These are phyloP conservation scores for Rotaria macrura DNA, from an alignment of 2,888 invertebrate species.

Conservation along the genomic window DNA sequence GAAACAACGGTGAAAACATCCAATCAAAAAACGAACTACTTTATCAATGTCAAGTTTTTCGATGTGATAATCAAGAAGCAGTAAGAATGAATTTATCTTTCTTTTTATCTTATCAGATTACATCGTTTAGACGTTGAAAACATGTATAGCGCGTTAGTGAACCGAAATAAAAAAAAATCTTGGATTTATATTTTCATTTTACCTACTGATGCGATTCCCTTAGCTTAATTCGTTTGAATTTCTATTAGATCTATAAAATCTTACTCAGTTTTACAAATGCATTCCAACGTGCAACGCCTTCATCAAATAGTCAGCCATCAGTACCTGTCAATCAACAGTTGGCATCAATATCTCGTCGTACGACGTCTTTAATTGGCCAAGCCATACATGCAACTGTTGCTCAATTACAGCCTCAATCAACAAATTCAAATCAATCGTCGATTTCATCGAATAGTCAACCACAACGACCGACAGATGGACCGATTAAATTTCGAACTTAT, in stretches of 20 bases:
- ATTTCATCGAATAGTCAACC: background rate
- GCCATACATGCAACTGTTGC: background rate
- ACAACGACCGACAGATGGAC: background rate
- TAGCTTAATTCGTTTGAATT: background rate
- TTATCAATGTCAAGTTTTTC: slow-evolving; percentile 92
- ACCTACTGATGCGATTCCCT: background rate
- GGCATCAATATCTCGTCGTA: background rate
- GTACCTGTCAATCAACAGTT: background rate
- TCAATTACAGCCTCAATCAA: background rate
- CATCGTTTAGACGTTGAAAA: background rate
- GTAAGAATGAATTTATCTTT: background rate
- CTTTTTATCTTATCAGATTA: background rate
- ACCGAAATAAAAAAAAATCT: background rate
- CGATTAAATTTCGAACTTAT: slow-evolving; percentile 20
- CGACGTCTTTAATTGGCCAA: background rate
- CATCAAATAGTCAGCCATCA: background rate
- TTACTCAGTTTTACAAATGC: slow-evolving; percentile 16
- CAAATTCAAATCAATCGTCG: background rate
- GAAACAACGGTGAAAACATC: background rate
- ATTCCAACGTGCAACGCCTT: background rate
- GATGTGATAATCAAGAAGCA: slow-evolving; percentile 84
- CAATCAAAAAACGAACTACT: slow-evolving; percentile 54
- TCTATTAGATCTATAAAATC: background rate
- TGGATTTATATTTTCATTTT: too few relatives aligned
- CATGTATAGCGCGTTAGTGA: background rate